A percentile compares a stretch with the other conserved stretches of the same genome.
Evolutionary conservation across 2,113 vertebrate species (phyloP).

Genomic region (Ciconia stormi): DNA sequence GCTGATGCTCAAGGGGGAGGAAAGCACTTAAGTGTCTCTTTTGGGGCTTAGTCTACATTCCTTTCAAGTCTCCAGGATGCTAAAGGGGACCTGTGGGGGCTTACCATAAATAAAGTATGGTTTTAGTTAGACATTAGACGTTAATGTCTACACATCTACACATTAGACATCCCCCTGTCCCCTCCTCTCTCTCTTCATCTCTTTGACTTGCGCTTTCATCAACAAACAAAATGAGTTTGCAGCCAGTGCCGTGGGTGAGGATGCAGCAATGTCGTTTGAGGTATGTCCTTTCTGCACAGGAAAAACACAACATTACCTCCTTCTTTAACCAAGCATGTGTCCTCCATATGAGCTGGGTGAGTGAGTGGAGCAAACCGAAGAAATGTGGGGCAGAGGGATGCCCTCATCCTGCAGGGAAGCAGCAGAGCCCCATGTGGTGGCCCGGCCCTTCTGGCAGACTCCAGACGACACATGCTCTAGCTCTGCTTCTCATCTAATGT

Average conservation of each 20-base stretch:
- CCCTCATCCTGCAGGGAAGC: background rate
- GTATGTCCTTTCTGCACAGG: background rate
- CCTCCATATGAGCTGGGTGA: background rate
- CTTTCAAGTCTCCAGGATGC: background rate
- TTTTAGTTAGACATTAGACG: background rate
- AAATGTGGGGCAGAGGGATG: background rate
- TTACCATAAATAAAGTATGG: constrained; percentile 25
- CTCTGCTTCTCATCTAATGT: background rate
- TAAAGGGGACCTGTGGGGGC: constrained; percentile 37
- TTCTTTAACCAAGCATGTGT: background rate
- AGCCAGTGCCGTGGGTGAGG: background rate
- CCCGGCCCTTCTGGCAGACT: background rate
- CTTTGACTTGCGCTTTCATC: background rate
- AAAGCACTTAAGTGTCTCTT: constrained; percentile 75
- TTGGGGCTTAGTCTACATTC: constrained; percentile 33
- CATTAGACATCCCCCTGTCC: constrained; percentile 15
- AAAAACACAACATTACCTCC: background rate
- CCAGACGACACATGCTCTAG: background rate
- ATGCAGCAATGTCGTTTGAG: background rate
- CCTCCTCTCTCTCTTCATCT: background rate
- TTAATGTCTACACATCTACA: too few species aligned
- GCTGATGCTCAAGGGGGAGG: constrained; percentile 55
- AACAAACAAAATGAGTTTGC: background rate
- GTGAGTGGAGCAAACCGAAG: background rate
- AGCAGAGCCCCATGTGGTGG: background rate